Percentiles rank a stretch among this genome's conserved stretches.
Evolutionary conservation across 2,888 invertebrate species (phyloP).

Genomic region (Abrostola tripartita): DNA sequence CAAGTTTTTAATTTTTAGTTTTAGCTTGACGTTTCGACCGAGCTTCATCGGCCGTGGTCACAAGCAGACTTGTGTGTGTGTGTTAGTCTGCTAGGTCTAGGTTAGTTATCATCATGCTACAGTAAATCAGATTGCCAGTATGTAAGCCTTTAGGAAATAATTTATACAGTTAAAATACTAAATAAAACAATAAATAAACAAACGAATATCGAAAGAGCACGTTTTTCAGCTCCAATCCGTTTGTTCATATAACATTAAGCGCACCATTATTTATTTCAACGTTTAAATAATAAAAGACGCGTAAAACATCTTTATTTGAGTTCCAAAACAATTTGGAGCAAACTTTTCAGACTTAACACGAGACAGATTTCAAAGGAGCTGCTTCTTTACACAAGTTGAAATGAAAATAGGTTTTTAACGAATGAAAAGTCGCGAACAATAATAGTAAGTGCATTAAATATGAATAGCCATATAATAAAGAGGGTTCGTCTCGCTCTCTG

Average conservation of each 20-base stretch:
- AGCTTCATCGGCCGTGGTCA: too few species aligned
- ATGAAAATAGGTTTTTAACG: constrained; percentile 48
- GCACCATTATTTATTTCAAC: not conserved
- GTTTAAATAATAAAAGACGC: constrained; percentile 5
- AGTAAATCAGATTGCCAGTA: too few species aligned
- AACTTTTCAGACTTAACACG: constrained; percentile 18
- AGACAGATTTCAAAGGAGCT: constrained; percentile 44
- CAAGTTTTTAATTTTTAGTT: too few species aligned
- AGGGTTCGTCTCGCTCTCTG: constrained; percentile 16
- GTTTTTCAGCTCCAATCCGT: too few species aligned
- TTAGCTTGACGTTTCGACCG: too few species aligned
- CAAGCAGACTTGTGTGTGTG: too few species aligned
- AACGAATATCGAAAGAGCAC: too few species aligned
- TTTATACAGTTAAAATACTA: too few species aligned
- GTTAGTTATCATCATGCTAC: too few species aligned
- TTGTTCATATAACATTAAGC: not conserved
- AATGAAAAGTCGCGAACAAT: constrained; percentile 50
- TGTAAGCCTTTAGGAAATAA: too few species aligned
- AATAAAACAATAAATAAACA: too few species aligned
- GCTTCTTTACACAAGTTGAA: constrained; percentile 37
- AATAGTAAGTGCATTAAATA: constrained; percentile 57
- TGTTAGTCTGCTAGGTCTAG: too few species aligned
- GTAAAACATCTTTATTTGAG: constrained; percentile 4
- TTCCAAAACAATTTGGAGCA: constrained; percentile 27
- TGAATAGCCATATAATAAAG: constrained; percentile 53